phyloP scores from a whole-genome alignment of 2,797 vertebrate species.

The Botia kubotai region DNA sequence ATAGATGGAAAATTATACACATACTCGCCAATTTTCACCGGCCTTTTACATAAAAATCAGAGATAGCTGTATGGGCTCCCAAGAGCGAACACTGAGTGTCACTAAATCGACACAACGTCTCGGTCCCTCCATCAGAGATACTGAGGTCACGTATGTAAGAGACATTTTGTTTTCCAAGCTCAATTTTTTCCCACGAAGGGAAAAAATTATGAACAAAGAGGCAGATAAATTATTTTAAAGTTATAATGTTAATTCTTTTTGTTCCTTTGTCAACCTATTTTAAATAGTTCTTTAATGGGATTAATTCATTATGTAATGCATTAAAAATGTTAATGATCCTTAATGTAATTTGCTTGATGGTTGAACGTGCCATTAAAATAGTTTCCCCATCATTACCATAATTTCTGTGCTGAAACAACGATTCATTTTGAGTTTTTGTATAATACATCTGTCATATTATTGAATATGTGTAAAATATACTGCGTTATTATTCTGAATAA shows the following conservation, averaged over 20 bases:
- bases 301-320: not conserved
- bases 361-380: not conserved
- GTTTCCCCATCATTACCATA: not conserved
- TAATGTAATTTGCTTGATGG: conserved; percentile 2
- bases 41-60: no score
- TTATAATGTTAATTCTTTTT: not conserved
- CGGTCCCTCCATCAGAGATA: no score
- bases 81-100: no score
- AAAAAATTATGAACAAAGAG: not conserved
- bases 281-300: not conserved
- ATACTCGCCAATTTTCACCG: no score
- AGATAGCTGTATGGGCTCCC: no score
- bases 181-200: no score
- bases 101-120: no score
- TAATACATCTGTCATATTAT: not conserved
- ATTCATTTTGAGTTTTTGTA: not conserved
- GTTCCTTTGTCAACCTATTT: not conserved
- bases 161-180: no score
- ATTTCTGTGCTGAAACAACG: not conserved
- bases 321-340: not conserved
- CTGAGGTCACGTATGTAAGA: no score
- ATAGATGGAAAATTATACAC: no score
- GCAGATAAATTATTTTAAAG: not conserved
- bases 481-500: not conserved
- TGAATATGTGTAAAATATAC: not conserved